Percentiles rank a stretch among this genome's conserved stretches.
Conservation (phyloP, 23 tunicate genomes). For the Halocynthia aurantium region DNA sequence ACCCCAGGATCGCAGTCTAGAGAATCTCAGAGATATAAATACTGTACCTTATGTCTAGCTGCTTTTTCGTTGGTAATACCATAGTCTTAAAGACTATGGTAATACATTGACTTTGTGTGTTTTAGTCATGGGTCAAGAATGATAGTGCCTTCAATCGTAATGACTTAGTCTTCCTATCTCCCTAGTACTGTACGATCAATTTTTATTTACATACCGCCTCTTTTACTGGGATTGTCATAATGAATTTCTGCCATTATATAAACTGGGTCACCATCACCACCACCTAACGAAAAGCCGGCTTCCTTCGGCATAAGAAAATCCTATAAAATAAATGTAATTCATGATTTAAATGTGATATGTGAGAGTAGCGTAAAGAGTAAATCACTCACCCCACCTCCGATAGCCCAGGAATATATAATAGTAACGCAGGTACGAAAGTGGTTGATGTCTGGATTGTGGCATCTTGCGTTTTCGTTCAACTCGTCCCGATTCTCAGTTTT, state of each 20-base stretch:
- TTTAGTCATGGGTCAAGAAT: neutral
- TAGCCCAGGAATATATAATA: conserved; percentile 36
- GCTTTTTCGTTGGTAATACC: no score
- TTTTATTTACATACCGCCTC: conserved; percentile 2
- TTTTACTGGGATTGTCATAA: conserved; percentile 40
- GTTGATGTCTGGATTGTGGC: conserved; percentile 24
- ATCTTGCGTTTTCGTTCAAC: neutral
- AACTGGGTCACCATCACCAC: conserved; percentile 18
- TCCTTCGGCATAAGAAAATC: conserved; percentile 30
- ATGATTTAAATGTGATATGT: neutral
- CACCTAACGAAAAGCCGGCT: conserved; percentile 39
- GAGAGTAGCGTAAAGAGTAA: neutral
- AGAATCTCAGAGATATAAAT: neutral
- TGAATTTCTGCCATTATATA: conserved; percentile 42
- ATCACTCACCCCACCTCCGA: conserved; percentile 37
- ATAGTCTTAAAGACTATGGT: no score
- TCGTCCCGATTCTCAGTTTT: neutral
- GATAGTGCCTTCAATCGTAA: neutral
- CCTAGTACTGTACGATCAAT: neutral
- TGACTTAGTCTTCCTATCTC: neutral
- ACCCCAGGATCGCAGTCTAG: neutral
- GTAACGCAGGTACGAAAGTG: conserved; percentile 9
- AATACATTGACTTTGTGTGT: neutral
- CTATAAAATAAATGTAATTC: neutral
- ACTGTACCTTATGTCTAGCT: no score